phyloP scores from a whole-genome alignment of 2,888 invertebrate genomes.

The Pyralis farinalis region DNA sequence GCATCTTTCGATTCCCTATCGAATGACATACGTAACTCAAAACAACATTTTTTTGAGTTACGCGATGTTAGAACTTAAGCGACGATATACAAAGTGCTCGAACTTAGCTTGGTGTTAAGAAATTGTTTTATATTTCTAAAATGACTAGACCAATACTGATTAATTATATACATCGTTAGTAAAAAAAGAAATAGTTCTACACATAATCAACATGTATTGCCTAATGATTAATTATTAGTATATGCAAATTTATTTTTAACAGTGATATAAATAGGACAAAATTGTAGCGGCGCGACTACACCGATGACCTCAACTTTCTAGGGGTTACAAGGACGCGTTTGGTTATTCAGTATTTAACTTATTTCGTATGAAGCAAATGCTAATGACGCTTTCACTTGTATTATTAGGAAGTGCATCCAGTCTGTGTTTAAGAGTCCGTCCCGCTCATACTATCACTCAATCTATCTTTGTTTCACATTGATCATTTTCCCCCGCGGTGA shows the following conservation, averaged over 20 bases:
- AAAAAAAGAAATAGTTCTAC: too few relatives aligned
- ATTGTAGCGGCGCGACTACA: slow-evolving; percentile 28
- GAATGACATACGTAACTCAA: too few relatives aligned
- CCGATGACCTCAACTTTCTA: slow-evolving; percentile 52
- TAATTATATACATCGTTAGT: too few relatives aligned
- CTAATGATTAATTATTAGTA: too few relatives aligned
- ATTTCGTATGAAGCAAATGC: slow-evolving; percentile 21
- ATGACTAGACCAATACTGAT: too few relatives aligned
- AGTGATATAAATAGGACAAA: slow-evolving; percentile 5
- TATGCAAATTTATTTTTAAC: neutral
- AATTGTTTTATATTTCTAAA: too few relatives aligned
- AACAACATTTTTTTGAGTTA: too few relatives aligned
- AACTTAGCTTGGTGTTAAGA: too few relatives aligned
- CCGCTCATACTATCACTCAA: slow-evolving; percentile 41
- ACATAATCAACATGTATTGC: too few relatives aligned
- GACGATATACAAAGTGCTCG: too few relatives aligned
- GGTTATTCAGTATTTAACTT: slow-evolving; percentile 33
- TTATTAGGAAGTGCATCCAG: slow-evolving; percentile 14
- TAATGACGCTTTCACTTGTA: slow-evolving; percentile 30
- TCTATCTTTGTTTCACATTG: slow-evolving; percentile 50
- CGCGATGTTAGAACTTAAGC: too few relatives aligned
- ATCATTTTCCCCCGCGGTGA: slow-evolving; percentile 45
- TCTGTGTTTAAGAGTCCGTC: slow-evolving; percentile 16
- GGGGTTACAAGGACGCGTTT: slow-evolving; percentile 40
- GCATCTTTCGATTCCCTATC: too few relatives aligned